Evolutionary conservation across 2,888 invertebrate genomes (phyloP), one percentile per base, ranked within the genome.

Genomic region (Ochropleura plecta): DNA sequence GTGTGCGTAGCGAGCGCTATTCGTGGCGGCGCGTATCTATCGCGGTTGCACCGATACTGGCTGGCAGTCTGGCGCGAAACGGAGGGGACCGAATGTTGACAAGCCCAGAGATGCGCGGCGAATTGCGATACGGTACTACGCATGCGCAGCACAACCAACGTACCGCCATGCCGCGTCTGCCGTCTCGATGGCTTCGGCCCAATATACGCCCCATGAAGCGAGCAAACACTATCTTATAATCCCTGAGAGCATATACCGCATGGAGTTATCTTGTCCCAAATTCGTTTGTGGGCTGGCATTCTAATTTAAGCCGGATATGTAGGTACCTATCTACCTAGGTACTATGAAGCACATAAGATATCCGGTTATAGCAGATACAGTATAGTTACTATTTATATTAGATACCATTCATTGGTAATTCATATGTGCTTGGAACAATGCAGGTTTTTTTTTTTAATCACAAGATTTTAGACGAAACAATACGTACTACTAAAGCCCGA

Each of bases 11-110:
- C 68, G 83, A 81, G 72, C 79, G 78, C 76, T 86, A 83, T 84
- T 88, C 78, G 79, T 82, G 84, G 87, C 91, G 90, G 86, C 89
- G 87, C 90, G 90, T 91, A 88, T 89, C 88, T 89, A 75, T 88
- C 93, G 91, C 92, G 90, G 91, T 85, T 92, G 88, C 90, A 92
- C 89, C 90, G 90, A 89, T 91, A 94, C 94, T 93, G 92, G 86
- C 94, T 93, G 92, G 86, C 91, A 89, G 87, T 88, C 93, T 93
- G 92, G 87, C 91, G 89, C 88, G 89, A 88, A 89, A 86, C 70
- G 53, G 64, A 75, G 79, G 73, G 81, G 84, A 79, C 76, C 86
- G 84, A 89, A 89, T 91, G 91, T 92, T 92, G 90, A 90, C 91
- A 90, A 91, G 89, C 89, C 86, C 83, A 71, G 69, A 82, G 86